phyloP scores from a whole-genome alignment of 2,113 vertebrate genomes.

The Sylvia atricapilla region DNA sequence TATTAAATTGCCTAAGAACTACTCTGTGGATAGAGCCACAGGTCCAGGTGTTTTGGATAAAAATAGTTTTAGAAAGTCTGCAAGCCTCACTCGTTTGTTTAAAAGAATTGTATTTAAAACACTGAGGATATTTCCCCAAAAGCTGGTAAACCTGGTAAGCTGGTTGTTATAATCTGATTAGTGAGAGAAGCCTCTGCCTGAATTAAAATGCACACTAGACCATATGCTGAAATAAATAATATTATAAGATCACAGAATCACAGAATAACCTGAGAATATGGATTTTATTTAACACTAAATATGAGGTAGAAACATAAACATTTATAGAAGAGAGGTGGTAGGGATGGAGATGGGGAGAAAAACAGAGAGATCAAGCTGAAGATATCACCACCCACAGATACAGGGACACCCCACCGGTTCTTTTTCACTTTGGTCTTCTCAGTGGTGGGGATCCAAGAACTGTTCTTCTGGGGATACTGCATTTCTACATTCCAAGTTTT shows the following conservation, averaged over 20 bases:
- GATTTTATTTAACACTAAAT: not conserved
- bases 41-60: not conserved
- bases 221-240: not conserved
- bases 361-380: not conserved
- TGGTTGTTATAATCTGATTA: not conserved
- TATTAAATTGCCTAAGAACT: not conserved
- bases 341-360: too few species aligned
- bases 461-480: too few species aligned
- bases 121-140: not conserved
- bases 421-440: not conserved
- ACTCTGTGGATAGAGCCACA: rapidly evolving
- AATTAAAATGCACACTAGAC: not conserved
- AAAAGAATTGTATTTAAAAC: not conserved
- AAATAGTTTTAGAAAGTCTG: not conserved
- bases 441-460: too few species aligned
- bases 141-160: not conserved
- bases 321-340: not conserved
- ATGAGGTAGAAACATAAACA: not conserved
- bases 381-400: too few species aligned
- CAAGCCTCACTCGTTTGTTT: not conserved
- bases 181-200: not conserved
- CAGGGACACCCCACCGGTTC: not conserved
- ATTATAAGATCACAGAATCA: not conserved
- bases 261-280: not conserved
- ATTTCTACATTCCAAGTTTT: not conserved